These are phyloP conservation scores for Zaprionus lachaisei DNA, from an alignment of 1,140 invertebrate genomes.

Conservation along the genomic window DNA sequence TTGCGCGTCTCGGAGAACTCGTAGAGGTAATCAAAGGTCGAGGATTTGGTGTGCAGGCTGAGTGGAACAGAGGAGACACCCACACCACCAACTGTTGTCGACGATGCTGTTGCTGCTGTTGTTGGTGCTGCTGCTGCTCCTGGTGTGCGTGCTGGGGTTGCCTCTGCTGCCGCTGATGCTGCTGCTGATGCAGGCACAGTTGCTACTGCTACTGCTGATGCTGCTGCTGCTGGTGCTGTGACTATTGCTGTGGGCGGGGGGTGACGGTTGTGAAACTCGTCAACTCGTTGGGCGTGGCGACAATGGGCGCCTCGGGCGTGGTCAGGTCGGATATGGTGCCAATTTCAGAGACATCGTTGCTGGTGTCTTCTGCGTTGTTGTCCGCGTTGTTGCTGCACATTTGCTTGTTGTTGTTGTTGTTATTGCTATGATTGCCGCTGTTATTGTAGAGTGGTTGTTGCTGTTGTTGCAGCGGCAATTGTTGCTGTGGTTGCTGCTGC, in stretches of 20 bases:
- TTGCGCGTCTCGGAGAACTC: constrained; percentile 96
- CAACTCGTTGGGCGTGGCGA: constrained; percentile 37
- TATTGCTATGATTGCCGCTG: constrained; percentile 47
- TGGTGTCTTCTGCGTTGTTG: constrained; percentile 83
- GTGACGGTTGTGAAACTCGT: constrained; percentile 29
- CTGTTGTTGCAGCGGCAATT: constrained; percentile 11
- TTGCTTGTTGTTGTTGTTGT: constrained; percentile 50
- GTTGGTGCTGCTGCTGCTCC: not conserved
- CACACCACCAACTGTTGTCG: constrained; percentile 15
- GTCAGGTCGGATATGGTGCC: constrained; percentile 83
- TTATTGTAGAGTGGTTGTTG: constrained; percentile 43
- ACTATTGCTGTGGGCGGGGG: constrained; percentile 24
- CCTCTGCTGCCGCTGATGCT: not conserved
- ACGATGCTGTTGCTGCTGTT: constrained; percentile 8
- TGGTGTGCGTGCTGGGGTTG: constrained; percentile 10
- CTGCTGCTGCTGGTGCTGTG: not conserved
- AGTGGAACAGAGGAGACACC: constrained; percentile 29
- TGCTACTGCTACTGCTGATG: constrained; percentile 30
- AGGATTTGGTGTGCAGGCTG: constrained; percentile 85
- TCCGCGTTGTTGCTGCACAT: constrained; percentile 51
- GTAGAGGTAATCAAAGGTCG: constrained; percentile 93
- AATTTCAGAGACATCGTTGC: constrained; percentile 84
- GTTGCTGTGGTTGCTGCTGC: constrained; percentile 45
- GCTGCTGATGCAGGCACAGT: not conserved
- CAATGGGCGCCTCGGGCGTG: constrained; percentile 64